Evolutionary conservation across 1,140 invertebrate genomes (phyloP), one percentile per base, ranked within the genome.

Genomic region (Sesamia nonagrioides): DNA sequence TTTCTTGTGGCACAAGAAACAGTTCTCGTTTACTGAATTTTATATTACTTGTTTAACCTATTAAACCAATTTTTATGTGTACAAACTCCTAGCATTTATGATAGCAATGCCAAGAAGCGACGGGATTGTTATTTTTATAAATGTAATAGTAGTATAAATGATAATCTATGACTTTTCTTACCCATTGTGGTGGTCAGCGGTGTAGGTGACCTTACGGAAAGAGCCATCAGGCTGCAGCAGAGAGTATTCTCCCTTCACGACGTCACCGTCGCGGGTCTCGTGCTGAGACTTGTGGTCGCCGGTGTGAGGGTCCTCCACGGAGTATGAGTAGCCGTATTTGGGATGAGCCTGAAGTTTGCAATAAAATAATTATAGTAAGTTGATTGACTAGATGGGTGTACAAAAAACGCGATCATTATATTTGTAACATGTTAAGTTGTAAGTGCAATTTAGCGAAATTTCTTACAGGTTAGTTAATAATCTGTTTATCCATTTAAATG

Each of bases 211-310:
- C 79, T 92, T 93, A 56, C 91, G 89, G 91, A 93, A 93, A 61
- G 91, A 93, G 60, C 91, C 91, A 80, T 93, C 91, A 77, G 91
- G 91, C 73, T 93, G 91, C 35, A 93, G 86, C 42, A 93, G 85
- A 9, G 91, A 93, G 85, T 93, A 93, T 76, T 94, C 91, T 60
- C 95, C 95, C 85, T 95, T 95, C 11, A 95, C 93, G 7, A 94
- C 90, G 35, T 95, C 95, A 54, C 95, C 95, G 76, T 95, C 95
- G 37, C 95, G 89, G 6, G 84, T 86, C 82, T 96, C 95, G 84
- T 95, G 91, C 82, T 95, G 95, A 77, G 89, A 91, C 83, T 95
- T 95, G 84, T 94, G 88, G 87, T 95, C 94, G 13, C 94, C 94
- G 42, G 95, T 95, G 81, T 95, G 93, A 42, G 92, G 90, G 84